Base-by-base conservation (phyloP, 1,140 invertebrate genomes). In the Pseudomyrmex concolor region DNA sequence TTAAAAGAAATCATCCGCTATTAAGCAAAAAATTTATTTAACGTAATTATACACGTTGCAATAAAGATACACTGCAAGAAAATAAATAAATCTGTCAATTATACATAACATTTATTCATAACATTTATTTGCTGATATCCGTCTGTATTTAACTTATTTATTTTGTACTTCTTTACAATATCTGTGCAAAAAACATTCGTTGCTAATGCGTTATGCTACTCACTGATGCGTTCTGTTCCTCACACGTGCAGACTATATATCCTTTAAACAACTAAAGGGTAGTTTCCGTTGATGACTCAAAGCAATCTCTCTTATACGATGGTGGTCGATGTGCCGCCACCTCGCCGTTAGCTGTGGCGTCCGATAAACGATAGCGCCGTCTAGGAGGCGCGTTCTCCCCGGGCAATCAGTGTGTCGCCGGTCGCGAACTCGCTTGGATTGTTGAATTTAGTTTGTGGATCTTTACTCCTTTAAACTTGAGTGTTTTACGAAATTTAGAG, bases 371-470 rank as follows among this genome's bases (percentile, higher is more conserved):
- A n/a, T 25, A 67, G 43, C 57, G 43, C 45, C 59, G 57, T n/a
- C 15, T 22, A 45, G 34, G 10, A 55, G 60, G 17, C 60, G 68
- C 81, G 81, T 59, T 86, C 70, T 77, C 82, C 67, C 88, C 88
- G 81, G 88, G 84, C 88, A 81, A 76, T 74, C 84, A 88, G 88
- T 89, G 84, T 86, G 74, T 74, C 87, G 87, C 84, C 84, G 88
- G 85, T 88, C 60, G 87, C 87, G 87, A 86, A 89, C 34, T 45
- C 34, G 84, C 59, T 80, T 51, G 81, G 84, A 34, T 43, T 0
- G 45, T 50, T 7, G 34, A 34, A 34, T 34, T 34, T 34, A 5
- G 15, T 73, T 7, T 48, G 4, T 48, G 0, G n/a, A 22, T 19
- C 10, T n/a, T n/a, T 19, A 22, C 43, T 59, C 5, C 22, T 12